phyloP scores from a whole-genome alignment of 1,140 invertebrate genomes.

The Aplysia californica region DNA sequence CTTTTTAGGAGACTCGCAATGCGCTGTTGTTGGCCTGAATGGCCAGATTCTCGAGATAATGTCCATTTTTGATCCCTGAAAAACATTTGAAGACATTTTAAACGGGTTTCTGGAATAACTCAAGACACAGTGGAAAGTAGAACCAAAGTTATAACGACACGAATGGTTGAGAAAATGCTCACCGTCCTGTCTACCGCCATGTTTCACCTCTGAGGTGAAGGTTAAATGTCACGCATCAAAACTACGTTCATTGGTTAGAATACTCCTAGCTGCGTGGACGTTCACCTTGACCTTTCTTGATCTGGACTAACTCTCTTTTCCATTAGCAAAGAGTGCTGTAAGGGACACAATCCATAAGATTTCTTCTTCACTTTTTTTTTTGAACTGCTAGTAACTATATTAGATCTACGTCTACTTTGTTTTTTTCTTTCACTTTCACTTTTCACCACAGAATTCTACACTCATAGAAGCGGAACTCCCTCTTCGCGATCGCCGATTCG shows the following conservation, averaged over 20 bases:
- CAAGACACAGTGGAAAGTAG: background rate
- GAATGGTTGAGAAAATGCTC: background rate
- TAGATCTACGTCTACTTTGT: background rate
- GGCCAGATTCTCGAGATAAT: constrained; percentile 60
- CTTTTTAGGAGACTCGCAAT: constrained; percentile 55
- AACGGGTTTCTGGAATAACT: background rate
- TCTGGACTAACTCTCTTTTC: too few species aligned
- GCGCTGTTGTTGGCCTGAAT: constrained; percentile 41
- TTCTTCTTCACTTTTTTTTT: constrained; percentile 19
- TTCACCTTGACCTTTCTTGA: constrained; percentile 29
- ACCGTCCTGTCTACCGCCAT: constrained; percentile 40
- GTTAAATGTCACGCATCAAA: constrained; percentile 32
- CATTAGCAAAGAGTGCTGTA: too few species aligned
- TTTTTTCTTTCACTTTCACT: background rate
- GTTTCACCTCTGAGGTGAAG: constrained; percentile 40
- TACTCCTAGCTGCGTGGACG: constrained; percentile 1
- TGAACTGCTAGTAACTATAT: background rate
- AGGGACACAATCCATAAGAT: background rate
- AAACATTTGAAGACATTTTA: constrained; percentile 6
- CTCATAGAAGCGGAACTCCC: too few species aligned
- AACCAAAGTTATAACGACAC: background rate
- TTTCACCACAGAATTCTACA: background rate
- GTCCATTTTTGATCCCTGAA: constrained; percentile 45
- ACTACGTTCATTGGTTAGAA: constrained; percentile 35
- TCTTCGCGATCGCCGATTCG: too few species aligned